phyloP scores from a whole-genome alignment of 2,797 vertebrate species.

The Microcaecilia unicolor region DNA sequence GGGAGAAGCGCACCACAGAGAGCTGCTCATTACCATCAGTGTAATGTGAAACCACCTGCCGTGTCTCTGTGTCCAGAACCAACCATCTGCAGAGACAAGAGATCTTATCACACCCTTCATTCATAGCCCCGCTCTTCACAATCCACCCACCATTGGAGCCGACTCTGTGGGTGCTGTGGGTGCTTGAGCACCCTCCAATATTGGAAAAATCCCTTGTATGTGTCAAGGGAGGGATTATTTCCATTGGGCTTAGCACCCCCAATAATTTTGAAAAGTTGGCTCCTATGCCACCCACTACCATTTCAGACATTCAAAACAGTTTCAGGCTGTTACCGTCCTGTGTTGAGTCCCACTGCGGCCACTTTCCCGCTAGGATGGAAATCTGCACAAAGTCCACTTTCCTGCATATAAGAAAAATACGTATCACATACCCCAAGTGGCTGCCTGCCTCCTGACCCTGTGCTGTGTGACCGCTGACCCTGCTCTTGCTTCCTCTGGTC shows the following conservation, averaged over 20 bases:
- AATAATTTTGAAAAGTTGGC: no score
- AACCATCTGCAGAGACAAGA: conserved; percentile 61
- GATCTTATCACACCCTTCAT: neutral
- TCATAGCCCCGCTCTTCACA: neutral
- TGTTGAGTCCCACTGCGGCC: conserved; percentile 76
- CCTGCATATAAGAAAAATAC: conserved; percentile 49
- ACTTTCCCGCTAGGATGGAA: conserved; percentile 79
- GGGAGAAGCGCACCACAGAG: conserved; percentile 84
- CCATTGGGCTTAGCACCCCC: no score
- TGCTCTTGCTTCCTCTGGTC: neutral
- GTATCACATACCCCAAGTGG: neutral
- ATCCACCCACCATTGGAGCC: no score
- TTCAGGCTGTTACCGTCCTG: conserved; percentile 64
- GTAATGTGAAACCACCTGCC: conserved; percentile 60
- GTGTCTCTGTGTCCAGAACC: conserved; percentile 71
- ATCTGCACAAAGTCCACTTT: conserved; percentile 79
- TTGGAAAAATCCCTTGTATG: no score
- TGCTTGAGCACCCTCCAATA: no score
- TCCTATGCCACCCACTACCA: no score
- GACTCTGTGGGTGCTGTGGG: no score
- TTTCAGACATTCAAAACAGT: no score
- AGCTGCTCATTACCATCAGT: conserved; percentile 83
- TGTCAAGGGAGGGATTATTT: no score
- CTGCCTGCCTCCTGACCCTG: neutral
- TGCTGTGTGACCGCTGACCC: neutral